Conservation (phyloP, 2,113 vertebrate genomes). For the Melanerpes formicivorus region DNA sequence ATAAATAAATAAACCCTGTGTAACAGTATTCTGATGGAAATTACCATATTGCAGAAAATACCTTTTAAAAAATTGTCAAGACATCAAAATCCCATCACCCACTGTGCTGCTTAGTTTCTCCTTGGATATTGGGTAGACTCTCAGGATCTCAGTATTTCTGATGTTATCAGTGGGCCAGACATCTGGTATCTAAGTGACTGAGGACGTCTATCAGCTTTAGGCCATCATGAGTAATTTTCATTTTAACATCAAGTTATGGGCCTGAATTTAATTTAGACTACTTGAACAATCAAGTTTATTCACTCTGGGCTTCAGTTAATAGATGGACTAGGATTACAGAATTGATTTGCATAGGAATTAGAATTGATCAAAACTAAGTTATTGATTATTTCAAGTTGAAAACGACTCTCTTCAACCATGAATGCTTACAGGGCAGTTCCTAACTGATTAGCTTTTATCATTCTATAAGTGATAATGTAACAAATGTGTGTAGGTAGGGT, state of each 20-base stretch:
- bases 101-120: not conserved
- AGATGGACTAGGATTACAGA: not conserved
- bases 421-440: not conserved
- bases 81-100: not conserved
- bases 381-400: slow-evolving; percentile 46
- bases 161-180: not conserved
- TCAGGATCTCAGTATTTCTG: not conserved
- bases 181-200: not conserved
- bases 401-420: not conserved
- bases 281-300: not conserved
- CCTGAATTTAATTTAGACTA: not conserved
- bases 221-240: not conserved
- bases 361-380: slow-evolving; percentile 21
- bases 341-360: slow-evolving; percentile 48
- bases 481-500: not conserved
- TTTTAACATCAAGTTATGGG: not conserved
- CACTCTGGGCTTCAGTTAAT: not conserved
- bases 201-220: not conserved
- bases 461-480: not conserved
- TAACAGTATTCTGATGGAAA: not conserved
- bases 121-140: not conserved
- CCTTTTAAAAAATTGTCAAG: not conserved
- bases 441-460: not conserved
- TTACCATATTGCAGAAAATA: not conserved
- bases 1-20: not conserved